A percentile compares a stretch with the other conserved stretches of the same genome.
Conservation (phyloP, 1,140 invertebrate genomes). For the Doryteuthis pealeii region DNA sequence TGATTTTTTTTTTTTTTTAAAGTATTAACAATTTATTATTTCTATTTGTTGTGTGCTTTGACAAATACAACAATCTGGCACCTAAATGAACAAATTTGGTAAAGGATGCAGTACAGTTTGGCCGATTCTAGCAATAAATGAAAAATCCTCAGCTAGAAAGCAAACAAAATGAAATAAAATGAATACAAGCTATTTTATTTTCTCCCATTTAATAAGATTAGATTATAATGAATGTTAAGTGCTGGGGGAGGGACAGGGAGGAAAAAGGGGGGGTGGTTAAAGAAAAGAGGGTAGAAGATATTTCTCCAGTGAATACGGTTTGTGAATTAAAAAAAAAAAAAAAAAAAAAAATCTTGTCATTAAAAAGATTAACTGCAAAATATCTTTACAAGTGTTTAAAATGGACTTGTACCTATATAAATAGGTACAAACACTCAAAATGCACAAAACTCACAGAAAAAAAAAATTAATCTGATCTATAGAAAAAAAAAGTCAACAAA, state of each 20-base stretch:
- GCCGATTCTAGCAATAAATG: slow-evolving; percentile 8
- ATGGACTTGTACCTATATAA: too few relatives aligned
- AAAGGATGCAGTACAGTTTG: slow-evolving; percentile 5
- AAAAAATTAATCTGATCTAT: too few relatives aligned
- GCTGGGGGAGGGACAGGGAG: neutral
- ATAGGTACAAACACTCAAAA: too few relatives aligned
- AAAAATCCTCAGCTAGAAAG: slow-evolving; percentile 6
- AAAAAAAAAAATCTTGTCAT: neutral
- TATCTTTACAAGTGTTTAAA: too few relatives aligned
- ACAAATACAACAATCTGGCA: neutral
- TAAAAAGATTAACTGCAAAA: slow-evolving; percentile 4
- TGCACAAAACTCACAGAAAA: too few relatives aligned
- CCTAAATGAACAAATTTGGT: neutral
- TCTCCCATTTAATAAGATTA: neutral
- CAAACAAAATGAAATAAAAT: neutral
- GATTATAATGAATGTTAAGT: neutral
- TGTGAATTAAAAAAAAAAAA: neutral
- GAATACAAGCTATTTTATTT: neutral
- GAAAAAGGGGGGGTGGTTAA: neutral
- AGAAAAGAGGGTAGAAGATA: neutral
- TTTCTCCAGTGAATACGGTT: neutral
- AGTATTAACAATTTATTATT: neutral
- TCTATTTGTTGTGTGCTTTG: neutral
- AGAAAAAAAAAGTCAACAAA: too few relatives aligned
- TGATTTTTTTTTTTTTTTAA: too few relatives aligned